Base-by-base conservation (phyloP, 2,797 vertebrate species). In the Sebastolobus alascanus region DNA sequence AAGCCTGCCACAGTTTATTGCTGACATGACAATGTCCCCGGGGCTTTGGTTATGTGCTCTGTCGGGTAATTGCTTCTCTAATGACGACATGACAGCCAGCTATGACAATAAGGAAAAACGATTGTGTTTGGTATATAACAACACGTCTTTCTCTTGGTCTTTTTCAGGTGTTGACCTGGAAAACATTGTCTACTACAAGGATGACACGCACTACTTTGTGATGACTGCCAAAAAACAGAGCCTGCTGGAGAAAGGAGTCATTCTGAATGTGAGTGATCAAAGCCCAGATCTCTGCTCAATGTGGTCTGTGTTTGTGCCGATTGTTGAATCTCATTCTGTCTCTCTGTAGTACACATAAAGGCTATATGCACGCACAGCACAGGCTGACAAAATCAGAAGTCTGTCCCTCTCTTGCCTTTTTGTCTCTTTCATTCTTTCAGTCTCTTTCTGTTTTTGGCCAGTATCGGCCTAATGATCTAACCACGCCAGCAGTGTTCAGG, bases 171-270 rank as follows among this genome's bases (percentile, higher is more conserved):
- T 99, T 88, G 98, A 99, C 94, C 95, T 99, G 96, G 99, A 99
- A 95, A 99, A 99, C 95, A 99, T 99, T 8, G 99, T 99, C 85
- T 99, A 99, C 95, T 99, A 99, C 94, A 99, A 99, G 93, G 99
- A 99, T 78, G 98, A 99, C 94, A 99, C 99, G 0, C 99, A 99
- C 94, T 99, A 99, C 95, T 99, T 99, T 89, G 99, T 99, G 80
- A 99, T 99, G 99, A 99, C 99, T 71, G 99, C 99, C 95, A 99
- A 99, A 95, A 99, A 99, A 87, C 98, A 98, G 95, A 99, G 98
- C 84, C 93, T 99, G 82, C 91, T 99, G 95, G 98, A 99, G 90
- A 99, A 99, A 93, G 98, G 99, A 79, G 99, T 99, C 90, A 99
- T 99, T 95, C 90, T 98, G 68, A 96, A 98, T 88, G 99, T 99